Percentiles rank a stretch among this genome's conserved stretches.
These are phyloP conservation scores for Baronia brevicornis DNA, from an alignment of 2,888 invertebrate species.

Conservation along the genomic window DNA sequence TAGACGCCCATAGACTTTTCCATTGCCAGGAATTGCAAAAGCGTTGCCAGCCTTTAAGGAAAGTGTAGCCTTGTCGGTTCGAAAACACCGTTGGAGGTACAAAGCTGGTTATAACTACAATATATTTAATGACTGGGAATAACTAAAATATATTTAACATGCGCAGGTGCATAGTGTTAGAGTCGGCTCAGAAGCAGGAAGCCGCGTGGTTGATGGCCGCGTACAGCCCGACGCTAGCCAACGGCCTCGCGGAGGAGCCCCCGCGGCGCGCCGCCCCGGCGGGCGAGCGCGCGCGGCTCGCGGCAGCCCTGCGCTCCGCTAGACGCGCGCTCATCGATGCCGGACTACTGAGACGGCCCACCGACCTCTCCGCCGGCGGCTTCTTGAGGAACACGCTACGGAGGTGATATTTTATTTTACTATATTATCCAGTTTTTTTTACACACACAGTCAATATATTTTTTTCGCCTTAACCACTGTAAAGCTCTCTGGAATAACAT, in stretches of 20 bases:
- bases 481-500: not conserved
- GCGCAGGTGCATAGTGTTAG: constrained; percentile 94
- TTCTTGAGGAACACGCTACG: constrained; percentile 92
- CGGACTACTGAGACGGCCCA: constrained; percentile 87
- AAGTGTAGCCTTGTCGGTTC: no score
- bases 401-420: constrained; percentile 60
- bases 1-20: no score
- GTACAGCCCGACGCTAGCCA: constrained; percentile 90
- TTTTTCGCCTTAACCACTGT: not conserved
- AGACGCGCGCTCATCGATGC: constrained; percentile 88
- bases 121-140: no score
- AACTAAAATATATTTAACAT: no score
- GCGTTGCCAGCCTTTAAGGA: no score
- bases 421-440: no score
- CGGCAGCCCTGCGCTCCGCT: constrained; percentile 90
- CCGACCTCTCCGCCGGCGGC: constrained; percentile 84
- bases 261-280: constrained; percentile 81
- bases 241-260: constrained; percentile 84
- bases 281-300: constrained; percentile 90
- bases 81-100: no score
- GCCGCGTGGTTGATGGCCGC: constrained; percentile 94
- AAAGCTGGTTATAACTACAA: not conserved
- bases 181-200: constrained; percentile 91
- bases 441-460: constrained; percentile 3
- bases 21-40: no score